Conservation (phyloP, 2,797 vertebrate species). For the Triplophysa bombifrons region DNA sequence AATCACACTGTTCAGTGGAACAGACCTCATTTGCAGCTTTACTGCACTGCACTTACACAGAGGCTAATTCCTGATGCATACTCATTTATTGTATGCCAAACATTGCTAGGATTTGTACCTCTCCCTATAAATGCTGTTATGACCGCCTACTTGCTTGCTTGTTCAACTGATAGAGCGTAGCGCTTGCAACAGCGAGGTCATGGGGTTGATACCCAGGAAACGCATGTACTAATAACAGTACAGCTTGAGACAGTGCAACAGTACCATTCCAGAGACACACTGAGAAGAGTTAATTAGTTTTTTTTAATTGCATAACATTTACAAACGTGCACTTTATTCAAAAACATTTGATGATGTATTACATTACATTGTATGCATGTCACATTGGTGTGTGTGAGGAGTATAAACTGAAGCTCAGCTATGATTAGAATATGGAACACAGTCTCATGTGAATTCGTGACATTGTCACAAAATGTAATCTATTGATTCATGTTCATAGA, state of each 20-base stretch:
- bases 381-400: background rate
- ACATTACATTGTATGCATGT: no score
- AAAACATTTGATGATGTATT: no score
- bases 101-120: slow-evolving; percentile 4
- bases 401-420: no score
- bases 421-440: no score
- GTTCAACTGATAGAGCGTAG: background rate
- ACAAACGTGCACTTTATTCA: no score
- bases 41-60: slow-evolving; percentile 25
- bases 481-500: no score
- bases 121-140: background rate
- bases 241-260: background rate
- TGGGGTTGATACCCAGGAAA: background rate
- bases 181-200: background rate
- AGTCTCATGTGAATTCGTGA: no score
- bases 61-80: slow-evolving; percentile 29
- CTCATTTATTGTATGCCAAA: slow-evolving; percentile 19
- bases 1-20: slow-evolving; percentile 27
- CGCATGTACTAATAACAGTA: background rate
- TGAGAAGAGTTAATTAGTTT: no score
- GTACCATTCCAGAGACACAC: no score
- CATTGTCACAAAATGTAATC: no score
- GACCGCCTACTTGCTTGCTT: background rate
- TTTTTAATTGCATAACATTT: no score
- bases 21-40: slow-evolving; percentile 29